Evolutionary conservation across 2,888 invertebrate species (phyloP).

Genomic region (Caenorhabditis sp.): DNA sequence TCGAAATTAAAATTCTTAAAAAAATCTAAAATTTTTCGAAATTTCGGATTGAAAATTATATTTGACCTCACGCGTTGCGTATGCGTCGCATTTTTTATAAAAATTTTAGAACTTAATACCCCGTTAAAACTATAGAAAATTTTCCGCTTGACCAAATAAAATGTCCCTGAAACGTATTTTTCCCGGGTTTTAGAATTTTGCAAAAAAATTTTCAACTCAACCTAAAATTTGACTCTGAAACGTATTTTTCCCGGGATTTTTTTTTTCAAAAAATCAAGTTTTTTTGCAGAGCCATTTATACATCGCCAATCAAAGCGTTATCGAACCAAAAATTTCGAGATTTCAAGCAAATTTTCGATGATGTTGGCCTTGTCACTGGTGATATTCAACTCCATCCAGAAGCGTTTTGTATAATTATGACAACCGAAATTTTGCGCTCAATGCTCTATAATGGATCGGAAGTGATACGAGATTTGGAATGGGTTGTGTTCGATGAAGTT

Average conservation of each 20-base stretch:
- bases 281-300: constrained; percentile 80
- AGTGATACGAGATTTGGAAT: constrained; percentile 92
- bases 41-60: too few species aligned
- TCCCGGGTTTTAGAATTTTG: too few species aligned
- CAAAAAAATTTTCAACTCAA: too few species aligned
- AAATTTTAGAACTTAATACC: too few species aligned
- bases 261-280: neutral
- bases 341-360: constrained; percentile 86
- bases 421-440: constrained; percentile 94
- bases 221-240: neutral
- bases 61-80: too few species aligned
- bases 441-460: constrained; percentile 95
- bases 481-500: constrained; percentile 98
- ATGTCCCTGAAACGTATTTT: too few species aligned
- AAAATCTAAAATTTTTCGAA: too few species aligned
- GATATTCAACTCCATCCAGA: constrained; percentile 93
- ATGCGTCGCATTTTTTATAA: too few species aligned
- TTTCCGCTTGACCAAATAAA: too few species aligned
- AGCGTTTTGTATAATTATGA: constrained; percentile 96
- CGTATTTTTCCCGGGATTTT: neutral
- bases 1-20: too few species aligned
- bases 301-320: constrained; percentile 97
- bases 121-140: too few species aligned
- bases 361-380: constrained; percentile 91
- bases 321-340: constrained; percentile 99